A percentile compares a stretch with the other conserved stretches of the same genome.
Conservation (phyloP, 2,797 vertebrate species). For the Manis javanica region DNA sequence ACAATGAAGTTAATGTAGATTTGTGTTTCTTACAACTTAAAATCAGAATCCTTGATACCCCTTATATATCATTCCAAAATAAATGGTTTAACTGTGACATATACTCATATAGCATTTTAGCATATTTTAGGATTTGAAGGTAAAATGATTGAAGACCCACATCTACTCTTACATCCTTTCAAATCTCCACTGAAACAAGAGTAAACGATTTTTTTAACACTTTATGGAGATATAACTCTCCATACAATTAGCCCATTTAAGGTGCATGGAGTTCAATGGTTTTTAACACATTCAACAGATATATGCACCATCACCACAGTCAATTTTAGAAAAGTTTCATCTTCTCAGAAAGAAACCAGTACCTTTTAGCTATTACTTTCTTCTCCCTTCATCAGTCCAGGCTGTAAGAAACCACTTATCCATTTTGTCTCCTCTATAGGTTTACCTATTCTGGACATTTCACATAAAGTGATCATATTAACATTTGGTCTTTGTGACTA, state of each 20-base stretch:
- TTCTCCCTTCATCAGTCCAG: not conserved
- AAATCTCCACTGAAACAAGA: not conserved
- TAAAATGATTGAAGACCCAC: slow-evolving; percentile 5
- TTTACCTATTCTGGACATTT: not conserved
- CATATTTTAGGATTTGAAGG: slow-evolving; percentile 44
- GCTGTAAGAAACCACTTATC: not conserved
- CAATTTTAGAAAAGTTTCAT: slow-evolving; percentile 8
- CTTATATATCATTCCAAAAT: slow-evolving; percentile 27
- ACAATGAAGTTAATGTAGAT: slow-evolving; percentile 38
- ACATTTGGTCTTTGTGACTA: not conserved
- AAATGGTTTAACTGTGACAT: not conserved
- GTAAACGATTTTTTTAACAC: not conserved
- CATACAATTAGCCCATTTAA: not conserved
- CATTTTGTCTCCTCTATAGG: not conserved
- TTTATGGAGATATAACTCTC: not conserved
- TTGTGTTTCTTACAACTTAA: slow-evolving; percentile 30
- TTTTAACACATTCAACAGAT: not conserved
- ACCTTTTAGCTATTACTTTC: not conserved
- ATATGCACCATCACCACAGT: not conserved
- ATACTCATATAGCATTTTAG: not conserved
- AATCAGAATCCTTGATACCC: not conserved
- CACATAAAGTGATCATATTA: not conserved
- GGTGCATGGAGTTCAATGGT: not conserved
- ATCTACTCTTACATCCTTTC: not conserved
- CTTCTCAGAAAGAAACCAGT: not conserved